These are phyloP conservation scores for Phymorhynchus buccinoides DNA, from an alignment of 1,140 invertebrate genomes.

Conservation along the genomic window DNA sequence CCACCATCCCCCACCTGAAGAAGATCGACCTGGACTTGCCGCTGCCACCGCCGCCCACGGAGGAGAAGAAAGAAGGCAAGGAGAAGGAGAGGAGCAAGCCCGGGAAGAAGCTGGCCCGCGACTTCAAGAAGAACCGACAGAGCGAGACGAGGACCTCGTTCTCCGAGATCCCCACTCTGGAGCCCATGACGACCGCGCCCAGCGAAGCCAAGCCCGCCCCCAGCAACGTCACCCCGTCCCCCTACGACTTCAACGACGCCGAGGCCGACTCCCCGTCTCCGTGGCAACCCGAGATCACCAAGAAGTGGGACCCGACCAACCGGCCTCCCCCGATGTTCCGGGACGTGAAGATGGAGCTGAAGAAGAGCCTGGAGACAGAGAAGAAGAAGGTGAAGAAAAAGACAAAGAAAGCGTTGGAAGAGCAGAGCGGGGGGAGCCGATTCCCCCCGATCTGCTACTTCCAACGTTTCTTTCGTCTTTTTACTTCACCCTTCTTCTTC, in stretches of 20 bases:
- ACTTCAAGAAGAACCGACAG: conserved; percentile 62
- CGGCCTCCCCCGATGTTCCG: conserved; percentile 10
- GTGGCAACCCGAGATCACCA: conserved; percentile 48
- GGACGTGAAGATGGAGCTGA: conserved; percentile 23
- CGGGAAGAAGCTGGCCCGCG: conserved; percentile 67
- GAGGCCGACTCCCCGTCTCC: conserved; percentile 36
- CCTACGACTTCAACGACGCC: conserved; percentile 49
- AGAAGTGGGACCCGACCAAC: conserved; percentile 49
- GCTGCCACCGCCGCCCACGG: too few species aligned
- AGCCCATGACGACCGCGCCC: conserved; percentile 36
- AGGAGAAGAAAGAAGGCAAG: conserved; percentile 36
- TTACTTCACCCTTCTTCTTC: too few species aligned
- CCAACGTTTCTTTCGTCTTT: too few species aligned
- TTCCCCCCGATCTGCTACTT: too few species aligned
- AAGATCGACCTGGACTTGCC: conserved; percentile 34
- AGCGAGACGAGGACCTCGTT: conserved; percentile 46
- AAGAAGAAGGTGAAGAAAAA: conserved; percentile 60
- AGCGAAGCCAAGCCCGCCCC: conserved; percentile 8
- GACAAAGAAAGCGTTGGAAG: conserved; percentile 44
- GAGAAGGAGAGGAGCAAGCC: conserved; percentile 49
- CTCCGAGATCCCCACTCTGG: conserved; percentile 37
- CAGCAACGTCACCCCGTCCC: conserved; percentile 36
- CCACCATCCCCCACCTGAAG: conserved; percentile 40
- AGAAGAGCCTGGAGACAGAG: conserved; percentile 44
- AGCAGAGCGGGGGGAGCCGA: conserved; percentile 26